Evolutionary conservation across 2,797 vertebrate genomes (phyloP).

Genomic region (Rhynchotus rufescens): DNA sequence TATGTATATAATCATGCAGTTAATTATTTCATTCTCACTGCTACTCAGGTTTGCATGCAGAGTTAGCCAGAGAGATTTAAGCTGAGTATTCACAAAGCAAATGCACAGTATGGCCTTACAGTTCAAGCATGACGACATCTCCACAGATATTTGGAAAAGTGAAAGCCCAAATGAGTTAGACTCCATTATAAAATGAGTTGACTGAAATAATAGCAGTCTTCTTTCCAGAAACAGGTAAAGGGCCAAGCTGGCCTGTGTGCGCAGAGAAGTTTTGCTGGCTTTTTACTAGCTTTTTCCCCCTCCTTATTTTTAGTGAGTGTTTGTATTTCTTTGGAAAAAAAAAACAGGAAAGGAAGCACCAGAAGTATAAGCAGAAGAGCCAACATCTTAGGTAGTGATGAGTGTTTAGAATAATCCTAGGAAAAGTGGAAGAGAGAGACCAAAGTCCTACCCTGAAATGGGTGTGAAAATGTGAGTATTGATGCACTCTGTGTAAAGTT

Average conservation of each 20-base stretch:
- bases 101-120: background rate
- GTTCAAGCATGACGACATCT: background rate
- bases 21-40: background rate
- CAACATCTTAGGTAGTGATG: background rate
- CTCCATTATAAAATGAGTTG: background rate
- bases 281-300: too few species aligned
- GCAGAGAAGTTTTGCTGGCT: background rate
- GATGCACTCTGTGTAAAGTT: background rate
- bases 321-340: background rate
- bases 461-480: background rate
- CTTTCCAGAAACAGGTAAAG: background rate
- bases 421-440: background rate
- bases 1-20: background rate
- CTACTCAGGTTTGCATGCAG: background rate
- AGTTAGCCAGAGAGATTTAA: background rate
- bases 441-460: background rate
- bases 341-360: background rate
- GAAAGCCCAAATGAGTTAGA: background rate
- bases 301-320: background rate
- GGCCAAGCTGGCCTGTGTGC: background rate
- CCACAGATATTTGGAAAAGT: background rate
- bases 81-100: background rate
- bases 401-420: background rate
- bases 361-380: background rate
- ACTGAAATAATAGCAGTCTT: background rate